Evolutionary conservation across 2,888 invertebrate genomes (phyloP).

Genomic region (Thereva nobilitata): DNA sequence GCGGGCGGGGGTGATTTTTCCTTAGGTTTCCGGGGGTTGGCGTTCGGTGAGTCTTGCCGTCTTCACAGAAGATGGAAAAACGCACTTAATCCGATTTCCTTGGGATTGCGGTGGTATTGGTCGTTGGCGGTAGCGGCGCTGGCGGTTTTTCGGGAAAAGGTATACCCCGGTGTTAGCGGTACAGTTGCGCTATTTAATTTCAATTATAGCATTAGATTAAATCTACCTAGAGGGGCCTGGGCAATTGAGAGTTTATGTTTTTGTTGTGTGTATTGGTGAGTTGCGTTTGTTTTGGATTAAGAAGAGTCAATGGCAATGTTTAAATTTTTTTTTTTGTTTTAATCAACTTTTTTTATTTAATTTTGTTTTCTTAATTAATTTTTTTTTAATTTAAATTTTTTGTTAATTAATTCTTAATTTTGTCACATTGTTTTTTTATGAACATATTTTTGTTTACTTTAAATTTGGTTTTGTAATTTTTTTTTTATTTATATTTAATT

Average conservation of each 20-base stretch:
- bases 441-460: conserved; percentile 10
- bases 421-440: conserved; percentile 8
- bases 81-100: conserved; percentile 34
- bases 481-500: background rate
- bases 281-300: conserved; percentile 22
- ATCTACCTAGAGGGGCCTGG: conserved; percentile 4
- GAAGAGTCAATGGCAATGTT: no score
- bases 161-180: conserved; percentile 8
- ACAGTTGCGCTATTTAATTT: conserved; percentile 21
- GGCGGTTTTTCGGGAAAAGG: conserved; percentile 6
- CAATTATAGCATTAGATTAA: conserved; percentile 24
- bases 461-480: conserved; percentile 1
- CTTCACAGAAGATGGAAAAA: conserved; percentile 20
- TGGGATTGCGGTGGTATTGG: conserved; percentile 21
- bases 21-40: background rate
- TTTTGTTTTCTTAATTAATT: conserved; percentile 5
- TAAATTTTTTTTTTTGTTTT: conserved; percentile 15
- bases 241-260: conserved; percentile 26
- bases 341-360: conserved; percentile 20
- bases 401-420: conserved; percentile 9
- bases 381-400: conserved; percentile 10
- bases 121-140: conserved; percentile 9
- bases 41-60: conserved; percentile 7
- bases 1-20: background rate
- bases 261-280: conserved; percentile 18